These are phyloP conservation scores for Chiroxiphia lanceolata DNA, from an alignment of 2,797 vertebrate genomes.

Conservation along the genomic window DNA sequence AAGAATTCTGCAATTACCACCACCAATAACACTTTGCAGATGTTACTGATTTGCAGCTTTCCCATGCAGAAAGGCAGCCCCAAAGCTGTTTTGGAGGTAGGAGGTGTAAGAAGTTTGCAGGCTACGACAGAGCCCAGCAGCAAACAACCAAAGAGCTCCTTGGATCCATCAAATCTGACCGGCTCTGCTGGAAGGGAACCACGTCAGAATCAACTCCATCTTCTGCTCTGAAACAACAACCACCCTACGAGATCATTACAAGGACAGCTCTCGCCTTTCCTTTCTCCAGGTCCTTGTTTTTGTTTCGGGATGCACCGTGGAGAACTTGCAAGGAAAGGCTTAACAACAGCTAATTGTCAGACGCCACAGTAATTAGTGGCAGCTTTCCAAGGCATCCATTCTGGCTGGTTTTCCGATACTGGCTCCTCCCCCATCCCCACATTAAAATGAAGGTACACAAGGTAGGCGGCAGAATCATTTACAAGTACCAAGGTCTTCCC, in stretches of 20 bases:
- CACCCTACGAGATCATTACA: neutral
- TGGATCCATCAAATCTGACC: neutral
- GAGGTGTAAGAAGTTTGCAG: neutral
- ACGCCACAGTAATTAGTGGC: slow-evolving; percentile 39
- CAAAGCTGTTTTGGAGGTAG: neutral
- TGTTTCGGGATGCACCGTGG: neutral
- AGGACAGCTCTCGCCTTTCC: neutral
- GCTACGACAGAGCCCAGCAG: fast-evolving
- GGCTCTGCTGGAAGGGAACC: neutral
- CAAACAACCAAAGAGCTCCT: neutral
- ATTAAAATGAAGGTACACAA: slow-evolving; percentile 25
- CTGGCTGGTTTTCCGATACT: neutral
- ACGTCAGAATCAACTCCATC: fast-evolving
- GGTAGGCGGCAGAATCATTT: slow-evolving; percentile 26
- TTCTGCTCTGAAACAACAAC: neutral
- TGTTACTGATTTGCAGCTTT: neutral
- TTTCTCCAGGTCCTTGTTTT: neutral
- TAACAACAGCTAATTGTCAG: slow-evolving; percentile 40
- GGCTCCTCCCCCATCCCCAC: slow-evolving; percentile 14
- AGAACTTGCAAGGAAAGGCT: neutral
- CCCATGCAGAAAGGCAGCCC: neutral
- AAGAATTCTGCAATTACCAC: neutral
- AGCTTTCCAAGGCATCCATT: slow-evolving; percentile 22
- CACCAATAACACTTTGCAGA: neutral
- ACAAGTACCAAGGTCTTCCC: slow-evolving; percentile 3